phyloP scores from a whole-genome alignment of 2,113 vertebrate species.

The Pantherophis guttatus region DNA sequence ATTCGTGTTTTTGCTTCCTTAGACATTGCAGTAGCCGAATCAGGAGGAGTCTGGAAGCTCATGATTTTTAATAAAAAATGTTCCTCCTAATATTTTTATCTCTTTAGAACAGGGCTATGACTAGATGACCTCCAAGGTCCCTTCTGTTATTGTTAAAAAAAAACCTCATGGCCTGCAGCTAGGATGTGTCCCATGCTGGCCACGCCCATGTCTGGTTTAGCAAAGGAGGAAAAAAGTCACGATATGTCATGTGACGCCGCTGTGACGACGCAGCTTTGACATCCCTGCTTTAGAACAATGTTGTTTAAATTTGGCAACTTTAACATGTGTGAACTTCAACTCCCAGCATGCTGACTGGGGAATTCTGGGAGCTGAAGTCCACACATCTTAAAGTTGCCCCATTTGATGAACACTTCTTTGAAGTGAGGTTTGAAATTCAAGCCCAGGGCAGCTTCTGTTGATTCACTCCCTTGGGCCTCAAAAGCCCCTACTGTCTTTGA shows the following conservation, averaged over 20 bases:
- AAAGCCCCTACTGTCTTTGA: not conserved
- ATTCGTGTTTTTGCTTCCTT: not conserved
- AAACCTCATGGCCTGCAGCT: no score
- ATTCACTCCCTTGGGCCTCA: not conserved
- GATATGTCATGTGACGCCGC: no score
- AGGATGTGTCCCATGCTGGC: no score
- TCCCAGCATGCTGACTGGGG: not conserved
- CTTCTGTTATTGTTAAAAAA: no score
- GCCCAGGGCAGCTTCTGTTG: no score
- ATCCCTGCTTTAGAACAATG: not conserved
- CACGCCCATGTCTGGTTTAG: no score
- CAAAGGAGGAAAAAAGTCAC: no score
- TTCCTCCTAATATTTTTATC: not conserved
- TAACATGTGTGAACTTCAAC: not conserved
- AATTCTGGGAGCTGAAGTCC: not conserved
- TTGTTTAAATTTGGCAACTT: not conserved
- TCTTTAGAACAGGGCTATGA: not conserved
- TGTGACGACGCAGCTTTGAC: no score
- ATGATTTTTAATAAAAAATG: not conserved
- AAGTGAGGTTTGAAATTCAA: not conserved
- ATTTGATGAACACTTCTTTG: not conserved
- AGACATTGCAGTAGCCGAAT: not conserved
- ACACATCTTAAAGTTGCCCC: not conserved
- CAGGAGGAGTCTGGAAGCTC: not conserved
- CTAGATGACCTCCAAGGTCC: no score